Evolutionary conservation across 2,797 vertebrate species (phyloP).

Genomic region (Poliocrania exsul): DNA sequence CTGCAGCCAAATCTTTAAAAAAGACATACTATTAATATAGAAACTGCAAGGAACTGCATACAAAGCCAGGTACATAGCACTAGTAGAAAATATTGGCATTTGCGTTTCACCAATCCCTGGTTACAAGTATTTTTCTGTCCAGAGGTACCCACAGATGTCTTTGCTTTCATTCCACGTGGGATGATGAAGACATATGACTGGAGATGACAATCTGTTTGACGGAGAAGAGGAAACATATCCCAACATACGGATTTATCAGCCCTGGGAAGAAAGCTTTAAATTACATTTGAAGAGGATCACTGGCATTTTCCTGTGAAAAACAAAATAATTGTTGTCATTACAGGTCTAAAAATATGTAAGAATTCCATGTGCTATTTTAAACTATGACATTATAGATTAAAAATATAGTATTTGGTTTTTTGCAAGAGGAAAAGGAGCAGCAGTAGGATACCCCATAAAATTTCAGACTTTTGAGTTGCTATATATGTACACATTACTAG

Average conservation of each 20-base stretch:
- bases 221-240: neutral
- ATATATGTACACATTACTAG: neutral
- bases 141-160: neutral
- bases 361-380: neutral
- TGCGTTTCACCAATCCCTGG: accelerated
- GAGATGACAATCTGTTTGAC: neutral
- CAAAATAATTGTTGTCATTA: neutral
- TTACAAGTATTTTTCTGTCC: neutral
- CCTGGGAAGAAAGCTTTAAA: neutral
- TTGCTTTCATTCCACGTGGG: neutral
- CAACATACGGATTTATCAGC: neutral
- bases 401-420: neutral
- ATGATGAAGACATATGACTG: neutral
- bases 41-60: neutral
- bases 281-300: neutral
- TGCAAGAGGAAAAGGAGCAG: neutral
- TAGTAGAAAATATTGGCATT: neutral
- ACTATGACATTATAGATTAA: neutral
- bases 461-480: neutral
- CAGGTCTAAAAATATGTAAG: neutral
- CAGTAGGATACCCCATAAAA: neutral
- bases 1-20: neutral
- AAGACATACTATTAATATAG: neutral
- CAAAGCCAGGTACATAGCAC: neutral
- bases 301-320: neutral